Evolutionary conservation across 2,113 vertebrate genomes (phyloP), one percentile per base, ranked within the genome.

Genomic region (Labeo rohita): DNA sequence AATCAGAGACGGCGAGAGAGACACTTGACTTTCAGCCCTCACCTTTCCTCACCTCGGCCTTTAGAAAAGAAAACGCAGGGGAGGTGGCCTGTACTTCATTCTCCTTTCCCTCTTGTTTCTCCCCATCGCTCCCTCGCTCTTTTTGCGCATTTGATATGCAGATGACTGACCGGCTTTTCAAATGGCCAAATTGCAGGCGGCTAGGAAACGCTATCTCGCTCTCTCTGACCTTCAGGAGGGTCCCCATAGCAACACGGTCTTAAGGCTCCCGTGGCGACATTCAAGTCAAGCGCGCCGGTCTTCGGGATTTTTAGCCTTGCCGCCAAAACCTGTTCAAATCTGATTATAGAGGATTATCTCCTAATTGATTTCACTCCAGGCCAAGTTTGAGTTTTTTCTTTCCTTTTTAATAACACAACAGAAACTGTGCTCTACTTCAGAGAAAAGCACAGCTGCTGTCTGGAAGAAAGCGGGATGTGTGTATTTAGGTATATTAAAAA

Each of bases 281-380:
- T 85, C 45, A 89, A 93, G 92, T 94, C 92, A 91, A 94, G 92
- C 92, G 91, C 87, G 91, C 92, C 92, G 76, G 88, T 89, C 88
- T 87, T 84, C 80, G n/a, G 81, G 84, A 92, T 91, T 89, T 90
- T 91, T 80, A 80, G 86, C 88, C 92, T 91, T 92, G 34, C 87
- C 82, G 88, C 87, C 87, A 54, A 89, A 92, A 92, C 90, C 91
- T 93, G 92, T 92, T 90, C 89, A 93, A 94, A 94, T 94, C 92
- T 94, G 92, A 95, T 94, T 95, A 94, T 86, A 80, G 90, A 87
- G 93, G 93, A 95, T 95, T 94, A 95, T 93, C 93, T 93, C 89
- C 93, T 92, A 92, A 94, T 94, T 95, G 93, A 95, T 95, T 94
- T 94, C 91, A 92, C 91, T 94, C 92, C 92, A 93, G 93, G 90